Percentiles rank a stretch among this genome's conserved stretches.
phyloP scores from a whole-genome alignment of 2,797 vertebrate genomes.

The Merluccius polli region DNA sequence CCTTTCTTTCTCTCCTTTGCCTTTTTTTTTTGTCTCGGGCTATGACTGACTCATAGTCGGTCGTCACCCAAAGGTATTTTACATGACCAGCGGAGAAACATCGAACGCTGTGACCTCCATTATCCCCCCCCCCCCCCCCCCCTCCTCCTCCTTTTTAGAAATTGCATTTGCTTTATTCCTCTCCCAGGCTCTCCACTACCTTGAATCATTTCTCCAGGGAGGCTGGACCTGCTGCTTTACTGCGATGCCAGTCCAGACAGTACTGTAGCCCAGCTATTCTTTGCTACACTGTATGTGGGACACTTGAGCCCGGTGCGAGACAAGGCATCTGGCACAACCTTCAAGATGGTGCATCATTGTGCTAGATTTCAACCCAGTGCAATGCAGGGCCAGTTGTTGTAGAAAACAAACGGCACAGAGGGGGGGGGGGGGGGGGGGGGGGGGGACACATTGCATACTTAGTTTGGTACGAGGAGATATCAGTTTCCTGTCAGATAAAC shows the following conservation, averaged over 20 bases:
- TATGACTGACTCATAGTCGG: slow-evolving; percentile 61
- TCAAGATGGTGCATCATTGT: slow-evolving; percentile 40
- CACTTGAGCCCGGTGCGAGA: slow-evolving; percentile 64
- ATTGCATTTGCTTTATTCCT: slow-evolving; percentile 69
- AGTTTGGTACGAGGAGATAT: background rate
- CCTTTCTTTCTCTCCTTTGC: background rate
- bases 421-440: no score
- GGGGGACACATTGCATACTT: background rate
- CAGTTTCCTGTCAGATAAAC: background rate
- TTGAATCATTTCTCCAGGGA: slow-evolving; percentile 71
- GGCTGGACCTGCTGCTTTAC: slow-evolving; percentile 48
- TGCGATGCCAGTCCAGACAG: slow-evolving; percentile 60
- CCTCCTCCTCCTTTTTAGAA: slow-evolving; percentile 50
- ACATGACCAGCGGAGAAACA: slow-evolving; percentile 57
- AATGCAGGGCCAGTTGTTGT: slow-evolving; percentile 26
- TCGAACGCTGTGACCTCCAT: slow-evolving; percentile 70
- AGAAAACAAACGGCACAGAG: slow-evolving; percentile 52
- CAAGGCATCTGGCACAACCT: slow-evolving; percentile 58
- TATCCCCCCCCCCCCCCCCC: slow-evolving; percentile 56
- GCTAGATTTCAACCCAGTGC: slow-evolving; percentile 32
- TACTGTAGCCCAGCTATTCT: slow-evolving; percentile 41
- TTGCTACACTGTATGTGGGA: slow-evolving; percentile 68
- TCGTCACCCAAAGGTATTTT: slow-evolving; percentile 64
- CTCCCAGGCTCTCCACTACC: slow-evolving; percentile 62
- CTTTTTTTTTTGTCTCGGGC: slow-evolving; percentile 18